Evolutionary conservation across 2,888 invertebrate genomes (phyloP).

Genomic region (Tridacna crocea): DNA sequence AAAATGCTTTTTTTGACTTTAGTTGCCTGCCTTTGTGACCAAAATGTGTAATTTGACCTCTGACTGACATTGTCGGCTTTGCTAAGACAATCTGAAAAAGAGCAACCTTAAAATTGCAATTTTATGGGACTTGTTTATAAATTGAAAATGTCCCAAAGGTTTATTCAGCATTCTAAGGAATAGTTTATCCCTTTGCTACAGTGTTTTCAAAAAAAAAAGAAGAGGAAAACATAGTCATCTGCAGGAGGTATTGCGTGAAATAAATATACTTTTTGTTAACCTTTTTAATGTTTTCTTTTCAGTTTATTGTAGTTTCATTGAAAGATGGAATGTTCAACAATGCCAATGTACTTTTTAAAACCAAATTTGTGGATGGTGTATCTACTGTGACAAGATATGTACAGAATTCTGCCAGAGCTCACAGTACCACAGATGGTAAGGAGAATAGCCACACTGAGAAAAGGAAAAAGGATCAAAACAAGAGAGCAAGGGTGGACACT

Average conservation of each 20-base stretch:
- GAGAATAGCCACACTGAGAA: conserved; percentile 63
- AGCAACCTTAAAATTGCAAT: too few species aligned
- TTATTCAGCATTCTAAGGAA: too few species aligned
- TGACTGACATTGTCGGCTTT: too few species aligned
- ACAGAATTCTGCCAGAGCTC: conserved; percentile 66
- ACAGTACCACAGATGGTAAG: conserved; percentile 62
- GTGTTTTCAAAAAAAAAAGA: too few species aligned
- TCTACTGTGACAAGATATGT: conserved; percentile 89
- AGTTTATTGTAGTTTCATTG: conserved; percentile 98
- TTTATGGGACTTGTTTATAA: too few species aligned
- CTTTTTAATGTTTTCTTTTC: conserved; percentile 79
- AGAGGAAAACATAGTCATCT: too few species aligned
- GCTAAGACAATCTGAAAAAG: too few species aligned
- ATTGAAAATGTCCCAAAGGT: too few species aligned
- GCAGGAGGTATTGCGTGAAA: too few species aligned
- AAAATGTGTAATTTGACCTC: neutral
- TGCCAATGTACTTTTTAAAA: conserved; percentile 98
- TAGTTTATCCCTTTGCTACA: too few species aligned
- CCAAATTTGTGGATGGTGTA: conserved; percentile 97
- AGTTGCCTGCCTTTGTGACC: neutral
- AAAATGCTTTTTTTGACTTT: too few species aligned
- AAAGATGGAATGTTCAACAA: conserved; percentile 99
- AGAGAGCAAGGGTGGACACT: conserved; percentile 57
- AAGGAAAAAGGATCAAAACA: conserved; percentile 53
- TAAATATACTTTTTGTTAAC: neutral